phyloP scores from a whole-genome alignment of 2,888 invertebrate genomes.

The Phyllotreta striolata region DNA sequence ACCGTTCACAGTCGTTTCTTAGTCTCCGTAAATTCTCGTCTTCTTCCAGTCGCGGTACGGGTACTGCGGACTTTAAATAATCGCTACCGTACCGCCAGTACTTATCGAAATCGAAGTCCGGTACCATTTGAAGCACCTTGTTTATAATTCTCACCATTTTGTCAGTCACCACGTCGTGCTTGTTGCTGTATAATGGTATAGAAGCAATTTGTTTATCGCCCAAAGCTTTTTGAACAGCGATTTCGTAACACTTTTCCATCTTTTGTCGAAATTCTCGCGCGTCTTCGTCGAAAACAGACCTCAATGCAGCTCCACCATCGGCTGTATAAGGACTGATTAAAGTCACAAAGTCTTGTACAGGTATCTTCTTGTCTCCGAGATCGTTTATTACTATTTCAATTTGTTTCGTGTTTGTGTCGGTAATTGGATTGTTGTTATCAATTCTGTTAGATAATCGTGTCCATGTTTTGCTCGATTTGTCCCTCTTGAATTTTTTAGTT shows the following conservation, averaged over 20 bases:
- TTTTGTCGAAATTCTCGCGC: slow-evolving; percentile 53
- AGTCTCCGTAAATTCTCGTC: slow-evolving; percentile 59
- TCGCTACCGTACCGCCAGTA: slow-evolving; percentile 49
- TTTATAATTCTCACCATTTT: slow-evolving; percentile 57
- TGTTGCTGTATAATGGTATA: slow-evolving; percentile 52
- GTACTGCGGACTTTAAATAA: slow-evolving; percentile 47
- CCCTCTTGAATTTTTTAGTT: neutral
- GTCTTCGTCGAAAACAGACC: slow-evolving; percentile 55
- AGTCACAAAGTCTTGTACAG: slow-evolving; percentile 57
- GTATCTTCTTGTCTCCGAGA: slow-evolving; percentile 46
- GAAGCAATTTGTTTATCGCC: slow-evolving; percentile 59
- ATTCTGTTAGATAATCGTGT: neutral
- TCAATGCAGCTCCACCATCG: slow-evolving; percentile 55
- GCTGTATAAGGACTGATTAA: slow-evolving; percentile 56
- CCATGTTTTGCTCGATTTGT: neutral
- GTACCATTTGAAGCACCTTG: slow-evolving; percentile 53
- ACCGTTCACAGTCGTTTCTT: slow-evolving; percentile 57
- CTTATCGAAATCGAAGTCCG: slow-evolving; percentile 57
- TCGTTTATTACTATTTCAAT: slow-evolving; percentile 49
- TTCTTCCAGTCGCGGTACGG: slow-evolving; percentile 53
- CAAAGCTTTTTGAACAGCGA: slow-evolving; percentile 59
- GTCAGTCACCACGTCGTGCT: slow-evolving; percentile 47
- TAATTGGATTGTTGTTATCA: neutral
- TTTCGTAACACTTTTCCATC: slow-evolving; percentile 57
- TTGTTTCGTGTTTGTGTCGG: slow-evolving; percentile 37